Evolutionary conservation across 2,113 vertebrate genomes (phyloP), one percentile per base, ranked within the genome.

Genomic region (Poecile atricapillus): DNA sequence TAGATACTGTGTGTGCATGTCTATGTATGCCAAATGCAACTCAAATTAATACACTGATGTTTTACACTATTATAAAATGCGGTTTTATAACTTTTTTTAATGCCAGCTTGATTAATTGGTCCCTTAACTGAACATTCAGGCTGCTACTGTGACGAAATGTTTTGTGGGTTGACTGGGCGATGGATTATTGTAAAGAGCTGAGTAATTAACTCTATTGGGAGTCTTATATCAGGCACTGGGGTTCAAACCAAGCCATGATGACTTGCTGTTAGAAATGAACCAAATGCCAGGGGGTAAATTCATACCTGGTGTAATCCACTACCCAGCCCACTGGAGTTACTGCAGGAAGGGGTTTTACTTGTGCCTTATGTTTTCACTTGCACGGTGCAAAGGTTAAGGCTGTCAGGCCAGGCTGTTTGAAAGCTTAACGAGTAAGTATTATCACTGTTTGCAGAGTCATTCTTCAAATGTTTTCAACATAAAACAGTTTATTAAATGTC

Each of bases 51-150:
- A 88, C 70, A 90, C 8, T 78, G 80, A 63, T 91, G 85, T 87
- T 96, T 97, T 97, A 91, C 83, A 77, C 83, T 88, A 87, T 92
- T 97, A 90, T 93, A 97, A 97, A 95, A 93, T 50, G 83, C 65
- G 64, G 83, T 0, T 83, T 96, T 87, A 50, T 93, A 37, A 84
- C 77, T 93, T 89, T 91, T 88, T 86, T 58, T 31, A 89, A 93
- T 94, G 82, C 69, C 91, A 94, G 21, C 74, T 93, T 97, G 91
- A 97, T 97, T 93, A 96, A 97, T 95, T 92, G 83, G 46, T 85
- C 93, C 88, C 78, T 68, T 93, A 97, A 96, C 88, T 55, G 59
- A 95, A 94, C 59, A 46, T 97, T 95, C 74, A 74, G 56, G 70
- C 91, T 94, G 95, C 96, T 96, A 95, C 94, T 80, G 91, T 85